phyloP scores from a whole-genome alignment of 2,888 invertebrate species.

The Gerosis bhagava region DNA sequence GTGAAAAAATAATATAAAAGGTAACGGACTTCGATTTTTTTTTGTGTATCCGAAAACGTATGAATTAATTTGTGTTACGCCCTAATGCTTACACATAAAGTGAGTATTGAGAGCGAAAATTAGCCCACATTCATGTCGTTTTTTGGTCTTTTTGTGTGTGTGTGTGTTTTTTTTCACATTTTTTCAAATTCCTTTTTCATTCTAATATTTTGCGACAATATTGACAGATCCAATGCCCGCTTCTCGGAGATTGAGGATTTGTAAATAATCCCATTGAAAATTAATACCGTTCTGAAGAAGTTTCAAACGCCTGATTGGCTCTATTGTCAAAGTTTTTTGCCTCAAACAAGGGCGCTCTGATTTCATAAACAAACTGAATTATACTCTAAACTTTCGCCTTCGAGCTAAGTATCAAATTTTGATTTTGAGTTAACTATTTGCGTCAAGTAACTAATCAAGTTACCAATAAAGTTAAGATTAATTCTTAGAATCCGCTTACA shows the following conservation, averaged over 20 bases:
- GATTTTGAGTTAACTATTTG: not conserved
- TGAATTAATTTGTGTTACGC: conserved; percentile 78
- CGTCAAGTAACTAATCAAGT: too few relatives aligned
- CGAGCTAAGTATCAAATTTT: conserved; percentile 25
- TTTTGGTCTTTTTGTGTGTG: conserved; percentile 30
- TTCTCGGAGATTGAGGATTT: conserved; percentile 61
- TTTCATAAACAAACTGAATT: conserved; percentile 53
- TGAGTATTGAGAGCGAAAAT: conserved; percentile 77
- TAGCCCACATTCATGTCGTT: conserved; percentile 69
- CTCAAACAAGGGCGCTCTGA: conserved; percentile 51
- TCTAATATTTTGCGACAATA: conserved; percentile 77
- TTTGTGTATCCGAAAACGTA: conserved; percentile 46
- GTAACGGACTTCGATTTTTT: conserved; percentile 70
- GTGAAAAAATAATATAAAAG: conserved; percentile 57
- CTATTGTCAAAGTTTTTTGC: conserved; percentile 70
- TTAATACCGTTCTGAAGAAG: conserved; percentile 66
- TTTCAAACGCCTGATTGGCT: conserved; percentile 64
- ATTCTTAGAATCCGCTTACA: too few relatives aligned
- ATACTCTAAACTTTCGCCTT: conserved; percentile 22
- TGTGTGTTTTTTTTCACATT: conserved; percentile 36
- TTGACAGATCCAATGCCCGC: conserved; percentile 73
- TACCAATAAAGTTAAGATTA: too few relatives aligned
- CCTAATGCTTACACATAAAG: conserved; percentile 75
- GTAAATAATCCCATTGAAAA: conserved; percentile 80
- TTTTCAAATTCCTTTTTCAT: conserved; percentile 40